These are phyloP conservation scores for Triplophysa dalaica DNA, from an alignment of 2,113 vertebrate genomes.

Conservation along the genomic window DNA sequence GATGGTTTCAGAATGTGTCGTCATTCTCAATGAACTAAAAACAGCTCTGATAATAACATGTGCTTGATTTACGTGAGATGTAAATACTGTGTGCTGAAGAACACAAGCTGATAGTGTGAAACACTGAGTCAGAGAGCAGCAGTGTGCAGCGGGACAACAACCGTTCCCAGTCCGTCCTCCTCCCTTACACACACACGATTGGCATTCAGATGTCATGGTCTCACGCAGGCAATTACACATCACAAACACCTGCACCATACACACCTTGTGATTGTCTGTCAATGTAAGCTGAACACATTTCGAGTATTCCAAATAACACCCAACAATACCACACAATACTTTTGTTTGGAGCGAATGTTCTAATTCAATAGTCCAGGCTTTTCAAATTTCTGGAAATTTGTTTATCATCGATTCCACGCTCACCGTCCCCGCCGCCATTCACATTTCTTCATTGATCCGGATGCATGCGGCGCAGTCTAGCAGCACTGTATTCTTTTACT, in stretches of 20 bases:
- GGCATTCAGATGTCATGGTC: slow-evolving; percentile 33
- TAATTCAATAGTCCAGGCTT: slow-evolving; percentile 74
- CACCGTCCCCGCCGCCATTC: slow-evolving; percentile 68
- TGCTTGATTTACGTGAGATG: no score
- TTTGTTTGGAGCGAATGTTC: slow-evolving; percentile 63
- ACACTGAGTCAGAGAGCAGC: slow-evolving; percentile 35
- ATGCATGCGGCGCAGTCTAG: slow-evolving; percentile 69
- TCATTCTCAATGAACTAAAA: no score
- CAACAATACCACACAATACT: neutral
- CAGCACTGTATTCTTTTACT: slow-evolving; percentile 73
- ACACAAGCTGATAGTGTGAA: neutral
- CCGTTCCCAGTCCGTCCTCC: slow-evolving; percentile 5
- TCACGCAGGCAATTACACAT: slow-evolving; percentile 30
- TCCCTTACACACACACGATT: slow-evolving; percentile 20
- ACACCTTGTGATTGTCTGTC: slow-evolving; percentile 23
- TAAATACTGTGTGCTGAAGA: slow-evolving; percentile 14
- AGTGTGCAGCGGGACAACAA: slow-evolving; percentile 38
- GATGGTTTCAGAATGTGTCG: no score
- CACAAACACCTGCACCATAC: slow-evolving; percentile 40
- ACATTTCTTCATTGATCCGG: slow-evolving; percentile 73
- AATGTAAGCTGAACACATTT: slow-evolving; percentile 37
- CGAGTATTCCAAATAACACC: slow-evolving; percentile 14
- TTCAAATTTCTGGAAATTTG: slow-evolving; percentile 75
- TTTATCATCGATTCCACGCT: slow-evolving; percentile 74
- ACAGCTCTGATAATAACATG: no score